These are phyloP conservation scores for Sinosuthora webbiana DNA, from an alignment of 2,113 vertebrate species.

Conservation along the genomic window DNA sequence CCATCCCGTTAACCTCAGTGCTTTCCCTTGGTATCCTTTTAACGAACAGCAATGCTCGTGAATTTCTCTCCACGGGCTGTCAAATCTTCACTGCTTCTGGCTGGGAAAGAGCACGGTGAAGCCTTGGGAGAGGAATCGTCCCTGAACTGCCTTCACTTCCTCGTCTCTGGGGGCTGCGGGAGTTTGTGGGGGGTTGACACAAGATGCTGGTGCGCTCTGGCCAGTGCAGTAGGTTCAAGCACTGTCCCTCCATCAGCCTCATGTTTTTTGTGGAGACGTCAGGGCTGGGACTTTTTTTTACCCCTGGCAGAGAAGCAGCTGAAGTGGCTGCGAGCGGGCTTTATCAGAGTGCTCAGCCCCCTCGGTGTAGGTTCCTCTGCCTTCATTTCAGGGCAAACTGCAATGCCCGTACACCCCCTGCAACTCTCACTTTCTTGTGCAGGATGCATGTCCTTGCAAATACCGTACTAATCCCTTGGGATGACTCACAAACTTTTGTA, in stretches of 20 bases:
- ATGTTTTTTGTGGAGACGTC: background rate
- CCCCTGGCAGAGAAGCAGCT: background rate
- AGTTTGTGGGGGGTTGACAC: background rate
- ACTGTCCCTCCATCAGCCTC: fast-evolving
- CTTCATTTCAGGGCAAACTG: background rate
- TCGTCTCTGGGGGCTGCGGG: fast-evolving
- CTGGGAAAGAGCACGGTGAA: fast-evolving
- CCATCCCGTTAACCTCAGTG: background rate
- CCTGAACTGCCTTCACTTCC: background rate
- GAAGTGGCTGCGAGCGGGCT: background rate
- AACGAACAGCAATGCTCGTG: background rate
- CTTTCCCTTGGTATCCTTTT: background rate
- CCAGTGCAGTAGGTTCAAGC: background rate
- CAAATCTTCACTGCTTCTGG: background rate
- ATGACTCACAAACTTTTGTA: background rate
- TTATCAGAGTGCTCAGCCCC: fast-evolving
- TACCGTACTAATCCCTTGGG: background rate
- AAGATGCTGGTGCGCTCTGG: fast-evolving
- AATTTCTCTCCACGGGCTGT: background rate
- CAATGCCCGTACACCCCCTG: background rate
- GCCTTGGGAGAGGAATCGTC: fast-evolving
- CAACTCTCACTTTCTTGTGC: background rate
- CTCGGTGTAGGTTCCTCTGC: background rate
- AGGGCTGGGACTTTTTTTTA: background rate
- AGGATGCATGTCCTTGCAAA: background rate